These are phyloP conservation scores for Pinna nobilis DNA, from an alignment of 1,140 invertebrate genomes.

Conservation along the genomic window DNA sequence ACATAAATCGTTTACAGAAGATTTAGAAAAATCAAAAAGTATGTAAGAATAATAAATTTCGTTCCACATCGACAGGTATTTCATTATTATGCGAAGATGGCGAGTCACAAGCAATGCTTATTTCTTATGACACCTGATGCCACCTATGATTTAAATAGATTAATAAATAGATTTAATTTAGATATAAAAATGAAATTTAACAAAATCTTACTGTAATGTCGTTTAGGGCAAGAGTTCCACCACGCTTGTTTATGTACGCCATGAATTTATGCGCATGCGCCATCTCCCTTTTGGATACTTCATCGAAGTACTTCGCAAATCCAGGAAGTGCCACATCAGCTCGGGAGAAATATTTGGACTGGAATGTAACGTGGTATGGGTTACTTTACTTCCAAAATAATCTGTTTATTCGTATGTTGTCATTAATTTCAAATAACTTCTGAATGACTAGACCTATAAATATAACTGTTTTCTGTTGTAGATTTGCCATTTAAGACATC, in stretches of 20 bases:
- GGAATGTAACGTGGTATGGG: neutral
- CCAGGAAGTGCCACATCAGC: slow-evolving; percentile 88
- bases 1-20: too few species aligned
- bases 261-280: slow-evolving; percentile 93
- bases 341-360: slow-evolving; percentile 87
- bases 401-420: neutral
- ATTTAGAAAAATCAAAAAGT: too few species aligned
- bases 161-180: too few species aligned
- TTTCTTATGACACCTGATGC: too few species aligned
- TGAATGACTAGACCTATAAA: neutral
- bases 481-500: neutral
- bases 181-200: neutral
- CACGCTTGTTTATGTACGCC: slow-evolving; percentile 91
- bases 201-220: slow-evolving; percentile 18
- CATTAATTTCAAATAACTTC: neutral
- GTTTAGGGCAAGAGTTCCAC: slow-evolving; percentile 75
- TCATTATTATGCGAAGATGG: too few species aligned
- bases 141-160: too few species aligned
- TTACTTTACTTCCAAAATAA: neutral
- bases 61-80: too few species aligned
- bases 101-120: too few species aligned
- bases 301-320: slow-evolving; percentile 91
- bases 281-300: slow-evolving; percentile 89
- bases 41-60: too few species aligned
- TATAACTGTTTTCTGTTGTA: neutral